Conservation (phyloP, 2,113 vertebrate genomes). For the Donacobius atricapilla region DNA sequence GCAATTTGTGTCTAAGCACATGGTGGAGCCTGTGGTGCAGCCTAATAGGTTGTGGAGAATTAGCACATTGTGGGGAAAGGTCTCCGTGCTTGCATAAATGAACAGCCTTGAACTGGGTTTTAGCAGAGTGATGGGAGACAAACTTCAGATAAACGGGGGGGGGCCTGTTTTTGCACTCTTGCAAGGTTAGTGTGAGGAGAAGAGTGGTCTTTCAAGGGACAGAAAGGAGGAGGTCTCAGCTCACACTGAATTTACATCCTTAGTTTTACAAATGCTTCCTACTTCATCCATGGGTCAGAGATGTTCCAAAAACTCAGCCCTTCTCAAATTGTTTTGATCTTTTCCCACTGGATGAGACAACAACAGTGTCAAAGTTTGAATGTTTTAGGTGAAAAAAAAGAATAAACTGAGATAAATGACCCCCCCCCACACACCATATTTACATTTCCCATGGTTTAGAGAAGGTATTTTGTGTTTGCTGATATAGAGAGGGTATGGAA, state of each 20-base stretch:
- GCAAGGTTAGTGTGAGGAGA: background rate
- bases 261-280: background rate
- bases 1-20: conserved; percentile 12
- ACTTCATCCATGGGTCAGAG: background rate
- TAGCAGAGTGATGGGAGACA: background rate
- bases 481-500: no score
- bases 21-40: background rate
- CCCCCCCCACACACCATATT: background rate
- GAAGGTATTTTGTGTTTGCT: background rate
- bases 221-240: background rate
- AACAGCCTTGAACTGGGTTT: background rate
- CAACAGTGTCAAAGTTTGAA: background rate
- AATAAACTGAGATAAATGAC: background rate
- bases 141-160: background rate
- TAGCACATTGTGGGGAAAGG: background rate
- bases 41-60: conserved; percentile 8
- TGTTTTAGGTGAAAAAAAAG: background rate
- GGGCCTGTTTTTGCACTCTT: background rate
- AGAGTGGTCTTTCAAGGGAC: background rate
- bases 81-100: background rate
- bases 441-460: background rate
- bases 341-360: background rate
- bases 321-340: background rate
- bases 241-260: background rate
- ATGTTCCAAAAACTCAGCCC: background rate